Conservation (phyloP, 2,888 invertebrate species). For the Diabrotica balteata region DNA sequence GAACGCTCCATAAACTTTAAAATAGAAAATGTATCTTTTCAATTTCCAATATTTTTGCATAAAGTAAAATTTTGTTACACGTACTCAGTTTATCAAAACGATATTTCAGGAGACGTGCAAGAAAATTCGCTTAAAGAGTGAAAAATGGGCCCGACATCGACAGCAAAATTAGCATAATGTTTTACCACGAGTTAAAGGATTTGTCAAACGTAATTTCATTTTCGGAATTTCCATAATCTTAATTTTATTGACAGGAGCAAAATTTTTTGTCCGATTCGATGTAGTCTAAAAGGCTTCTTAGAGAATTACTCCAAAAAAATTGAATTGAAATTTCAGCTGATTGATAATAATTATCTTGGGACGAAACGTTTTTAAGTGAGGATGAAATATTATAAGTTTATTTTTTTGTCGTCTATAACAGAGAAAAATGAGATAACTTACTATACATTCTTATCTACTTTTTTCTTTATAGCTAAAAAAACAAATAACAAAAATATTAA, state of each 20-base stretch:
- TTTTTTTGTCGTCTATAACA: too few species aligned
- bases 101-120: constrained; percentile 5
- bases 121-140: constrained; percentile 1
- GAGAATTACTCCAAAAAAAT: too few species aligned
- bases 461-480: too few species aligned
- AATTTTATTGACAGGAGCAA: constrained; percentile 1
- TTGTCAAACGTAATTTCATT: constrained; percentile 3
- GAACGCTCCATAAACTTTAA: neutral
- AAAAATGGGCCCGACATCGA: constrained; percentile 9
- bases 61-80: constrained; percentile 7
- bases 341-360: too few species aligned
- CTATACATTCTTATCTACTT: too few species aligned
- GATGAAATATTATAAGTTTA: too few species aligned
- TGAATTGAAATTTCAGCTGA: too few species aligned
- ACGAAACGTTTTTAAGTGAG: too few species aligned
- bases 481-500: too few species aligned
- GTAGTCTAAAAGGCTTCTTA: neutral
- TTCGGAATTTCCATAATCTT: constrained; percentile 1
- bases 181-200: neutral
- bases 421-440: too few species aligned
- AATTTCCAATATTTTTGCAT: neutral
- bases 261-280: neutral
- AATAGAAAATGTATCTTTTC: constrained; percentile 6
- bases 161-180: constrained; percentile 12
- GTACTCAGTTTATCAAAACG: constrained; percentile 8